Evolutionary conservation across 2,113 vertebrate species (phyloP), one percentile per base, ranked within the genome.

Genomic region (Lathamus discolor): DNA sequence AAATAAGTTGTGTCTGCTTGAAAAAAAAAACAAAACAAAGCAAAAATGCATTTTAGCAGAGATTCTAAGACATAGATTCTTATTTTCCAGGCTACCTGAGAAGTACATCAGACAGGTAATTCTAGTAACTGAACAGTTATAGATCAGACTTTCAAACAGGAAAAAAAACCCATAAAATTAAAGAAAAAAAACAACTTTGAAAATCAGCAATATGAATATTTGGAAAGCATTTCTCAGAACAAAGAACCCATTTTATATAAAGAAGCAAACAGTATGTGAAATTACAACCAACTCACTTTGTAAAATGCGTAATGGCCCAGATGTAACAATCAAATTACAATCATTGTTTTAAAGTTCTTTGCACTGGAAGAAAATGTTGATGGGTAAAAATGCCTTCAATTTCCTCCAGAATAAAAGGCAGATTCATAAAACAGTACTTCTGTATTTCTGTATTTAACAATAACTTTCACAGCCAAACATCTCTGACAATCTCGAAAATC

Each of bases 381-480:
- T 63, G 15, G 4, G 7, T 79, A 35, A 83, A 73, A 83, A 63
- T 0, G 0, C 18, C 24, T 51, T 81, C 17, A 17, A 11, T 62
- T 84, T 51, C 17, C 20, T 51, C 67, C n/a, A 79, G 33, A 43
- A 28, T 57, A 88, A 88, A 66, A 72, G 9, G 10, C 39, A 85
- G 25, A 24, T 74, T 85, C 55, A 88, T 69, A 94, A 83, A 93
- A 35, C 61, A 29, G 31, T 67, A 44, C 46, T 93, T 95, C 85
- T 63, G n/a, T 88, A 61, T 80, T 49, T 85, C 66, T 83, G 11
- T 93, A 89, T 92, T 95, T 95, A 96, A 83, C 68, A 87, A 55
- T 64, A 95, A 67, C 51, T 82, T 94, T 75, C 31, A 72, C 2
- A 72, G 44, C 35, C 44, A 19, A 39, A 39, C 18, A 10, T 79